Conservation (phyloP, 1,140 invertebrate species). For the Bemisia tabaci region DNA sequence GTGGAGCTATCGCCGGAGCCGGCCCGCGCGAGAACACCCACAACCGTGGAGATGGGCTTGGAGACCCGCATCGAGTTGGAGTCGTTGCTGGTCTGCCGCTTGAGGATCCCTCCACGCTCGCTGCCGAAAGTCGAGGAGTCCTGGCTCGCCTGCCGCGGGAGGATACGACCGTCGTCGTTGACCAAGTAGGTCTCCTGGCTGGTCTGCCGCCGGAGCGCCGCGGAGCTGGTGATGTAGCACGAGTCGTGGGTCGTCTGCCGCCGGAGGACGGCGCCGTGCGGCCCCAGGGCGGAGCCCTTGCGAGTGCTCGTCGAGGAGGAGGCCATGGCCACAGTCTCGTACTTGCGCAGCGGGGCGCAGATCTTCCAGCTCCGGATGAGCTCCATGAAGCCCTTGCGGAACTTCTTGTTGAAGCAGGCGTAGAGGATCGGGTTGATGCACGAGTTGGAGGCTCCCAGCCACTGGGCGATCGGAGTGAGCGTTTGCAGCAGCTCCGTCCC, state of each 20-base stretch:
- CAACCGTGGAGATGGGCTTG: background rate
- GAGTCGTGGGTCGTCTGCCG: constrained; percentile 54
- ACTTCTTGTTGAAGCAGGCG: constrained; percentile 94
- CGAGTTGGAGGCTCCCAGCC: constrained; percentile 89
- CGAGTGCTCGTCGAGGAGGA: constrained; percentile 55
- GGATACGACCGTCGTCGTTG: background rate
- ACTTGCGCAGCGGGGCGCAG: constrained; percentile 65
- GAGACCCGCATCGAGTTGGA: background rate
- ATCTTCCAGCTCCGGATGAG: constrained; percentile 71
- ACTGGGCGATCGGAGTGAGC: constrained; percentile 82
- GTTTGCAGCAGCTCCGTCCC: constrained; percentile 57
- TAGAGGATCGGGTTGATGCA: constrained; percentile 97
- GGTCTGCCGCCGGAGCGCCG: constrained; percentile 23
- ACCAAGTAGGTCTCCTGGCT: constrained; percentile 26
- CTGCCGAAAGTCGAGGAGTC: background rate
- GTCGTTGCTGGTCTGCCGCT: background rate
- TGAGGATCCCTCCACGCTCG: background rate
- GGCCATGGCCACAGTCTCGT: constrained; percentile 68
- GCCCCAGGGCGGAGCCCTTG: background rate
- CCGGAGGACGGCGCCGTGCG: background rate
- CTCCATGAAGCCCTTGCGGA: constrained; percentile 79
- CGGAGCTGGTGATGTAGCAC: constrained; percentile 53
- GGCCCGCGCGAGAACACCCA: background rate
- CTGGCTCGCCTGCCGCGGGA: background rate
- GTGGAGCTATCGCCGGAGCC: background rate